Conservation (phyloP, 2,888 invertebrate species). For the Acanthoscelides obtectus region DNA sequence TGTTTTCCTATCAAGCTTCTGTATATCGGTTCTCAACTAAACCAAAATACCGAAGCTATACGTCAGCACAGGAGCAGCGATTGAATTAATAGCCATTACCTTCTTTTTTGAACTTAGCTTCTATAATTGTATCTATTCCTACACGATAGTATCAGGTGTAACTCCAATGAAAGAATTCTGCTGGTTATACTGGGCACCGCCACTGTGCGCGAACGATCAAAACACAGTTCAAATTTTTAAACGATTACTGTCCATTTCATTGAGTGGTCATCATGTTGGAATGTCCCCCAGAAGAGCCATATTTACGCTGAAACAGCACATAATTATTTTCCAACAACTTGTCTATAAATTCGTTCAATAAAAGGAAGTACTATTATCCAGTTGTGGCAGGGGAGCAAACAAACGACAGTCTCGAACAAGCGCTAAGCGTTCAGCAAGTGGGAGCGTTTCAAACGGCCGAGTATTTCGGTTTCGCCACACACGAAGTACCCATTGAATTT, state of each 20-base stretch:
- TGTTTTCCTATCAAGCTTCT: no score
- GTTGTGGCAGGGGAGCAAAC: slow-evolving; percentile 12
- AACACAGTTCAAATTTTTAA: background rate
- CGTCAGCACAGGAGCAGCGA: no score
- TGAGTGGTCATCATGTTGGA: background rate
- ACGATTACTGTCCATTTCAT: background rate
- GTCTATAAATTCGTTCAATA: slow-evolving; percentile 14
- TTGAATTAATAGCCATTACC: no score
- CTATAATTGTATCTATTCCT: no score
- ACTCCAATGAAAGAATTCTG: no score
- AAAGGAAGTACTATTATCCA: slow-evolving; percentile 17
- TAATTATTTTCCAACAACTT: background rate
- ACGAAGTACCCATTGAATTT: slow-evolving; percentile 41
- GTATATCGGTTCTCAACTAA: no score
- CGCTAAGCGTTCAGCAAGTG: slow-evolving; percentile 30
- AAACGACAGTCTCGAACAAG: slow-evolving; percentile 12
- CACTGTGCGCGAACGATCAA: background rate
- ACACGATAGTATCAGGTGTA: no score
- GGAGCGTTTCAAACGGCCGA: slow-evolving; percentile 33
- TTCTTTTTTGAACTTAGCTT: no score
- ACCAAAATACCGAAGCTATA: no score
- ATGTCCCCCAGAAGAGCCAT: background rate
- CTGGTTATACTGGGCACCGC: no score
- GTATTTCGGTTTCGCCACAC: slow-evolving; percentile 39
- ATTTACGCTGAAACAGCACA: background rate